Evolutionary conservation across 2,888 invertebrate species (phyloP), one percentile per base, ranked within the genome.

Genomic region (Drosophila subsilvestris): DNA sequence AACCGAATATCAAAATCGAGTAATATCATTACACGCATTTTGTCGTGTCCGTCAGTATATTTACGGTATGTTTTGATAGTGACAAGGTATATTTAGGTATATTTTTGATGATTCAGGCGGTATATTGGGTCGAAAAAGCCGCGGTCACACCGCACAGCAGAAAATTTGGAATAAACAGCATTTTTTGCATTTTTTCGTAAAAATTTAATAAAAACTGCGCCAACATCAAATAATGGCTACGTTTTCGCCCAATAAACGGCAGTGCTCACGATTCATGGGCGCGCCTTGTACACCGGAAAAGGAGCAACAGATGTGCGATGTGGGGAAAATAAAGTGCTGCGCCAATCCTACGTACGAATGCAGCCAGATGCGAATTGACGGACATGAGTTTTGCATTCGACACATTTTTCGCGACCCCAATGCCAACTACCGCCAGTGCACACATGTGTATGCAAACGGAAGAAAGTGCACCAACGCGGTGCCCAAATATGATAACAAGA

Each of bases 371-470:
- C 94, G 95, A 49, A 90, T 97, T 0, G 94, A 96, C 9, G 96
- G 95, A 0, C 95, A 95, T 74, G 94, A 94, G 69, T 97, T 95
- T 91, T 98, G 98, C 90, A 93, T 94, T 5, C 94, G 95, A 4
- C 98, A 98, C 86, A 97, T 98, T 74, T 92, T 98, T 55, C 94
- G 95, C 79, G 98, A 98, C 90, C 94, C 95, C 7, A 94, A 93
- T 12, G 97, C 98, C 0, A 97, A 98, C 0, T 99, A 95, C 91
- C 95, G 95, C 72, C 96, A 96, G 78, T 99, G 98, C 90, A 93
- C 94, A 0, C 96, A 94, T 90, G 93, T 95, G 75, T 94, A 94
- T 90, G 81, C 94, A 29, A 94, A 94, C 57, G 96, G 95, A 72
- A 95, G 95, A 76, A 93, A 96, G 71, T 98, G 98, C 90, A 92